phyloP scores from a whole-genome alignment of 2,888 invertebrate species.

The Abrostola tripartita region DNA sequence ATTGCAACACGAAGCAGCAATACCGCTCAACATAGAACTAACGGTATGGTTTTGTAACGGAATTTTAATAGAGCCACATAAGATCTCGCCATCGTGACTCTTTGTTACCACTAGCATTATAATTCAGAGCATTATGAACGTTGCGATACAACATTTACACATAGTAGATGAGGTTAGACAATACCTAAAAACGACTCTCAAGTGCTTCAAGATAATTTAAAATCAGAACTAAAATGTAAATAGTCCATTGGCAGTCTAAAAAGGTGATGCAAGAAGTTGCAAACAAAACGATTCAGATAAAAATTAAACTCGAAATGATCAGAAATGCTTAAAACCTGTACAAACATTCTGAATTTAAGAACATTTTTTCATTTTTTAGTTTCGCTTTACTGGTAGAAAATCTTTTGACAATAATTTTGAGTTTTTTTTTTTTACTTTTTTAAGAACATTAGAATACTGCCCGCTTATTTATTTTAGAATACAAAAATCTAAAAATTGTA shows the following conservation, averaged over 20 bases:
- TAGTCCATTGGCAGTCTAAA: constrained; percentile 11
- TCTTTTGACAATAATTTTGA: constrained; percentile 14
- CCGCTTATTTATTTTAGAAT: constrained; percentile 4
- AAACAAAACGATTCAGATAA: constrained; percentile 23
- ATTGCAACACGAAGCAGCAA: constrained; percentile 56
- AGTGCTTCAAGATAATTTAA: constrained; percentile 30
- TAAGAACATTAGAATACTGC: constrained; percentile 6
- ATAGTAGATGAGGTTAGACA: constrained; percentile 15
- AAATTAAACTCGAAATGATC: constrained; percentile 17
- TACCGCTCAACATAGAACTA: constrained; percentile 47
- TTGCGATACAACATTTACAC: constrained; percentile 28
- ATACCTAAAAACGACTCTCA: constrained; percentile 30
- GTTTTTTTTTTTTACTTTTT: constrained; percentile 7
- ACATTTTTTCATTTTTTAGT: constrained; percentile 15
- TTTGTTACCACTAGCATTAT: constrained; percentile 39
- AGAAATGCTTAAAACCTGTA: constrained; percentile 12
- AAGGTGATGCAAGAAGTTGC: constrained; percentile 2
- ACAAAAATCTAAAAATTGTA: constrained; percentile 3
- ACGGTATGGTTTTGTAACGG: constrained; percentile 55
- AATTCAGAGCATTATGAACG: constrained; percentile 32
- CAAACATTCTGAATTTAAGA: constrained; percentile 14
- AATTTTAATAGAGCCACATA: constrained; percentile 50
- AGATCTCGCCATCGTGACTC: constrained; percentile 36
- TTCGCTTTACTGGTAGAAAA: constrained; percentile 23
- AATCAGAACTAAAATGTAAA: constrained; percentile 37